Conservation (phyloP, 1,140 invertebrate genomes). For the Ceratosolen fusciceps region DNA sequence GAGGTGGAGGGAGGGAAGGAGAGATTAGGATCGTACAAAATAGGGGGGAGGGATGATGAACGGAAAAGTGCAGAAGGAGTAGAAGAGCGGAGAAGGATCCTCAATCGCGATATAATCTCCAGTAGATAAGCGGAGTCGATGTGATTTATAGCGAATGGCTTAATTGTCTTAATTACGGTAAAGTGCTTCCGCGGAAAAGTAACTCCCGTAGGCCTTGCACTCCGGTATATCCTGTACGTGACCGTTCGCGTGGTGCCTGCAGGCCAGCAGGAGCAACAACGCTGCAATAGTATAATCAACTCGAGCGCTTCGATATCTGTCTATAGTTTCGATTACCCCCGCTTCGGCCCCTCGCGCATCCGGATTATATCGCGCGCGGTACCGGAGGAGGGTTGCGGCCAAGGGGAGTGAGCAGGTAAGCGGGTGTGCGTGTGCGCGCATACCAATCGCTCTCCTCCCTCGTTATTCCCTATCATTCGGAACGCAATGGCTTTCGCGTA, state of each 20-base stretch:
- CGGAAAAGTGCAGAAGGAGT: neutral
- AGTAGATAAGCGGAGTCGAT: conserved; percentile 62
- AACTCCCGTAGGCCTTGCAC: neutral
- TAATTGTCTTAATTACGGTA: conserved; percentile 68
- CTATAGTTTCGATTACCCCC: neutral
- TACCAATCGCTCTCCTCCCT: neutral
- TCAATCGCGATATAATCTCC: conserved; percentile 60
- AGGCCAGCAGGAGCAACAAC: neutral
- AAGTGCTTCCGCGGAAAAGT: conserved; percentile 64
- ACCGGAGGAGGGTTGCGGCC: neutral
- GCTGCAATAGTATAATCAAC: conserved; percentile 36
- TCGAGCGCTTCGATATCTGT: conserved; percentile 13
- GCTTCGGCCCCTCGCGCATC: neutral
- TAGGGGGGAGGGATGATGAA: neutral
- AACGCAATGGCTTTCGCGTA: neutral
- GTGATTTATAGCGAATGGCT: conserved; percentile 66
- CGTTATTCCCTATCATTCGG: conserved; percentile 1
- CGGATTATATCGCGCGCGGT: conserved; percentile 19
- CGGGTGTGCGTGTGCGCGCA: no score
- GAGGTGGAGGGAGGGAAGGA: neutral
- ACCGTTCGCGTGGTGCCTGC: neutral
- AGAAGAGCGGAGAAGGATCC: conserved; percentile 58
- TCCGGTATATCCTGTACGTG: no score
- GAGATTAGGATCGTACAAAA: neutral
- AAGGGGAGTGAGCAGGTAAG: neutral